Conservation (phyloP, 2,888 invertebrate genomes). For the Glaucopsyche alexis region DNA sequence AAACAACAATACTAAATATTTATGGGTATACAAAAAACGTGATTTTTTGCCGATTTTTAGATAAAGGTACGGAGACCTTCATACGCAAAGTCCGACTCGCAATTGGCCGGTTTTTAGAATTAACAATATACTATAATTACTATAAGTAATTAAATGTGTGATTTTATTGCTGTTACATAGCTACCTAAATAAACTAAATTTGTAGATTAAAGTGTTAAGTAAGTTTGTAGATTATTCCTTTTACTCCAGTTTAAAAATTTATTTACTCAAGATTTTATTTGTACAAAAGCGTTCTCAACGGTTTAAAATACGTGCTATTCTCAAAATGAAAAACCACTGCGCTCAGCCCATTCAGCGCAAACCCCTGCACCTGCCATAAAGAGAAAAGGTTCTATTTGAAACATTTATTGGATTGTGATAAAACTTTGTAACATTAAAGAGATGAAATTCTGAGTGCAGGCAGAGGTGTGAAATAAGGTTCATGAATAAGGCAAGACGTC, state of each 20-base stretch:
- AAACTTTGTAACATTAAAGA: conserved; percentile 58
- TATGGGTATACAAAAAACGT: too few relatives aligned
- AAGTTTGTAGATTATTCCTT: neutral
- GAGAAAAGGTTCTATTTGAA: conserved; percentile 20
- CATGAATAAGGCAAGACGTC: conserved; percentile 65
- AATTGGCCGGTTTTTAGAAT: too few relatives aligned
- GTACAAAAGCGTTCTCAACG: neutral
- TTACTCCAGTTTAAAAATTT: neutral
- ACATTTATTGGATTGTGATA: conserved; percentile 45
- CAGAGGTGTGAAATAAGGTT: conserved; percentile 54
- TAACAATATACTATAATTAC: too few relatives aligned
- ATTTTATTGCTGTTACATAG: too few relatives aligned
- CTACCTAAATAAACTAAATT: too few relatives aligned
- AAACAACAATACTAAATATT: too few relatives aligned
- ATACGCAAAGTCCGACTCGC: too few relatives aligned
- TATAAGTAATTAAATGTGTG: too few relatives aligned
- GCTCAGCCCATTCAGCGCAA: neutral
- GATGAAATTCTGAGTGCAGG: conserved; percentile 60
- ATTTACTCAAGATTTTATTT: neutral
- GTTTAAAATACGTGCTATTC: neutral
- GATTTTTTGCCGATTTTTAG: too few relatives aligned
- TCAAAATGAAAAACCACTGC: neutral
- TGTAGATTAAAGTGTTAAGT: neutral
- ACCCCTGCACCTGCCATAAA: conserved; percentile 11
- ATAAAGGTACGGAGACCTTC: too few relatives aligned